A percentile compares a stretch with the other conserved stretches of the same genome.
Conservation (phyloP, 2,113 vertebrate genomes). For the Symphodus melops region DNA sequence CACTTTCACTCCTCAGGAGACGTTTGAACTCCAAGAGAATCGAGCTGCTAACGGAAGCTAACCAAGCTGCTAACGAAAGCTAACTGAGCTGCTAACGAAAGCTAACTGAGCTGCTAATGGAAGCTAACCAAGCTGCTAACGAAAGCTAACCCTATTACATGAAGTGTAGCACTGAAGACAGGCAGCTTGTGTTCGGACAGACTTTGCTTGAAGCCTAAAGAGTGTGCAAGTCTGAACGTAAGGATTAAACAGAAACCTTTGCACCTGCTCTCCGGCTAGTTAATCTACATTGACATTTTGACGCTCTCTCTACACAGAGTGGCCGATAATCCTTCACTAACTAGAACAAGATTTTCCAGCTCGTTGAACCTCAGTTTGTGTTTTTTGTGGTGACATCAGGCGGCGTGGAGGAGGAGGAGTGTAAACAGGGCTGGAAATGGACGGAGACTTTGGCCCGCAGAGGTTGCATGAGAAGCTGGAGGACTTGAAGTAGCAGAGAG, state of each 20-base stretch:
- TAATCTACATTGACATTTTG: constrained; percentile 53
- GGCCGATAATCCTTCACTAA: constrained; percentile 62
- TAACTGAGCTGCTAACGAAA: neutral
- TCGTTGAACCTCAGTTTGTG: constrained; percentile 72
- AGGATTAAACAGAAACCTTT: constrained; percentile 25
- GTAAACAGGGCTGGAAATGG: constrained; percentile 69
- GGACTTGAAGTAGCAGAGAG: constrained; percentile 68
- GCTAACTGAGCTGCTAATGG: too few species aligned
- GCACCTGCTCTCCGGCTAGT: constrained; percentile 41
- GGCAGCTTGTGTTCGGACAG: neutral
- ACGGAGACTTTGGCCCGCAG: constrained; percentile 61
- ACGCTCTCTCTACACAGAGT: constrained; percentile 40
- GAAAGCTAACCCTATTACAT: neutral
- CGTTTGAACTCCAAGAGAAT: too few species aligned
- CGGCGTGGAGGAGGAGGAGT: constrained; percentile 49
- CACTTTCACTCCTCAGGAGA: neutral
- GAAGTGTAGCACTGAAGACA: too few species aligned
- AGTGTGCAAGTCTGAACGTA: neutral
- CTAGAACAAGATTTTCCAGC: constrained; percentile 71
- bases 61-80: neutral
- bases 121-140: neutral
- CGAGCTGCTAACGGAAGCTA: neutral
- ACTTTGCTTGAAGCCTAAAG: too few species aligned
- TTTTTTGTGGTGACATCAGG: constrained; percentile 74
- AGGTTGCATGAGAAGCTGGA: constrained; percentile 72